Conservation (phyloP, 2,888 invertebrate genomes). For the Protodeltote pygarga region DNA sequence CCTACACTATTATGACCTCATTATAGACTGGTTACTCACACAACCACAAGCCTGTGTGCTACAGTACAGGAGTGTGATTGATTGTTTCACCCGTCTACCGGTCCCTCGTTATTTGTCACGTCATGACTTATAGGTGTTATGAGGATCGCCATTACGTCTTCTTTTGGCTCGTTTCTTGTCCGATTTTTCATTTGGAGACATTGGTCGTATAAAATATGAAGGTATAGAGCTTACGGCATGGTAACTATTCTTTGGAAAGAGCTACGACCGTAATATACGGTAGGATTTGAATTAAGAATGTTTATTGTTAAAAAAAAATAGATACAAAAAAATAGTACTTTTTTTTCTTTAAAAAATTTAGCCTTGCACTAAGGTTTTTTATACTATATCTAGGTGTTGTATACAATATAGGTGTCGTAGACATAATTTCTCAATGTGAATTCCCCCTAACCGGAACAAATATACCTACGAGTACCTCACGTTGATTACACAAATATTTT, state of each 20-base stretch:
- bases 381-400: too few species aligned
- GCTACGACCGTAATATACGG: neutral
- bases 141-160: conserved; percentile 24
- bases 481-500: too few species aligned
- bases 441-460: too few species aligned
- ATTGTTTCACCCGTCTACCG: conserved; percentile 18
- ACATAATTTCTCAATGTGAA: too few species aligned
- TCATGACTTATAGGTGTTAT: conserved; percentile 37
- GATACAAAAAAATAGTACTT: too few species aligned
- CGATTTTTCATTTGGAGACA: conserved; percentile 19
- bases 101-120: conserved; percentile 27
- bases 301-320: too few species aligned
- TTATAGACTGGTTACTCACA: neutral
- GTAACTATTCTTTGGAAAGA: neutral
- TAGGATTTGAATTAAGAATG: neutral
- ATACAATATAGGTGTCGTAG: too few species aligned
- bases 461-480: too few species aligned
- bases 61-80: conserved; percentile 21
- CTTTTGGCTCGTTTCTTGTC: conserved; percentile 17
- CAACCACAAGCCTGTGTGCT: conserved; percentile 4
- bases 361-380: too few species aligned
- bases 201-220: conserved; percentile 12
- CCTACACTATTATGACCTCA: too few species aligned
- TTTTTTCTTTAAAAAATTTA: too few species aligned
- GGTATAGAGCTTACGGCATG: conserved; percentile 2